Evolutionary conservation across 2,113 vertebrate species (phyloP), one percentile per base, ranked within the genome.

Genomic region (Chamaea fasciata): DNA sequence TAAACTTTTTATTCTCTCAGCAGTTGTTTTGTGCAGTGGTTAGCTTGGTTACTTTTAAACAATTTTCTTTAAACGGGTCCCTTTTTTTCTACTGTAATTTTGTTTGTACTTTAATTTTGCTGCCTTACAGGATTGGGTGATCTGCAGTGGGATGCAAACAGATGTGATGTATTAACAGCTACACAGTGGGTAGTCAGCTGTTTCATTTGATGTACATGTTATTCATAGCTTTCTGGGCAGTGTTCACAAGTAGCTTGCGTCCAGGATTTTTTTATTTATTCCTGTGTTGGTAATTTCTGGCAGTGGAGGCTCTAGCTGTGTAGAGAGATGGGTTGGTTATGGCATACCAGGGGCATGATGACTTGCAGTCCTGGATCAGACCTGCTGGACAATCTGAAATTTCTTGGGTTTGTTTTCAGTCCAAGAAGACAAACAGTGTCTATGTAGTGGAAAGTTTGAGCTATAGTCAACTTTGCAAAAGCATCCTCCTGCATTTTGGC

Each of bases 61-160:
- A 1, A 63, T 88, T 83, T 90, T 93, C 49, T 90, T 95, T 90
- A 41, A 35, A 80, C 16, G 13, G 2, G 5, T 77, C 75, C 31
- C 35, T 69, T 63, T 33, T 33, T 62, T 90, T 80, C 91, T 92
- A 63, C 55, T 90, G 68, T 47, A 33, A 67, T 70, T 92, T 83
- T 79, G 39, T 91, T 85, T 69, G 63, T 57, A 27, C 14, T 67
- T 50, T 30, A 55, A 35, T 39, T 82, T 76, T 75, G 11, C 73
- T 75, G 50, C 33, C 79, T 90, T 93, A 91, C 10, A 12, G 2
- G 28, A 8, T 71, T 20, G 20, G 35, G 20, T 69, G 16, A 20
- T 83, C 21, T 68, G 87, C 41, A 82, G n/a, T 31, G 60, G 15
- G 24, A 57, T 81, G 24, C 26, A 41, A 19, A 31, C 44, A 47